phyloP scores from a whole-genome alignment of 2,113 vertebrate genomes.

The Rhinolophus sinicus region DNA sequence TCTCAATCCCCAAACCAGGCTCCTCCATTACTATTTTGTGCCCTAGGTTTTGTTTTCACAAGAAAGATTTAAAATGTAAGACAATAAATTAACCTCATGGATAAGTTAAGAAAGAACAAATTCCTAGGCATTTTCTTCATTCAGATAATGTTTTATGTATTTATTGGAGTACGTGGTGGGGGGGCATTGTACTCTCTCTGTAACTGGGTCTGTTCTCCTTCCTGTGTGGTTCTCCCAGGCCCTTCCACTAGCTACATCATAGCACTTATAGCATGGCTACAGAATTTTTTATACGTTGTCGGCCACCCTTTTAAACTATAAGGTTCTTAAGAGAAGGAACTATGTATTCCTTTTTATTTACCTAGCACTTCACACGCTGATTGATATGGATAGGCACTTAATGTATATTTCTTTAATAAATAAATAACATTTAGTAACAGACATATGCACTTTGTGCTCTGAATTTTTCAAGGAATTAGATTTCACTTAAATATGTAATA shows the following conservation, averaged over 20 bases:
- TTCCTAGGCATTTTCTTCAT: not conserved
- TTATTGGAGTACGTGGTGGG: not conserved
- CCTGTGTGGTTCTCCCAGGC: not conserved
- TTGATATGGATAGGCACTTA: not conserved
- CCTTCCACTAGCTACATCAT: not conserved
- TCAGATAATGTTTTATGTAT: not conserved
- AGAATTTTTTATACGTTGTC: not conserved
- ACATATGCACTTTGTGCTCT: not conserved
- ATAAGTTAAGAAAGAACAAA: not conserved
- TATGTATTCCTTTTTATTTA: not conserved
- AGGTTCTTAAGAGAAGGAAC: not conserved
- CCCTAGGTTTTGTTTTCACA: not conserved
- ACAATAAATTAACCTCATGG: not conserved
- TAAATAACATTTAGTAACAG: slow-evolving; percentile 8
- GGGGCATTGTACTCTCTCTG: not conserved
- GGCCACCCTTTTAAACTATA: not conserved
- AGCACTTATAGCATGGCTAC: not conserved
- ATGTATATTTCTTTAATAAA: not conserved
- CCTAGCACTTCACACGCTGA: not conserved
- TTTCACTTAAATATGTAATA: slow-evolving; percentile 43
- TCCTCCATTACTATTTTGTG: not conserved
- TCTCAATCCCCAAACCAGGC: accelerated
- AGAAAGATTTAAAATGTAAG: not conserved
- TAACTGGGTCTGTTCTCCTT: not conserved
- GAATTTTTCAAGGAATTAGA: not conserved